Evolutionary conservation across 2,113 vertebrate genomes (phyloP), one percentile per base, ranked within the genome.

Genomic region (Excalfactoria chinensis): DNA sequence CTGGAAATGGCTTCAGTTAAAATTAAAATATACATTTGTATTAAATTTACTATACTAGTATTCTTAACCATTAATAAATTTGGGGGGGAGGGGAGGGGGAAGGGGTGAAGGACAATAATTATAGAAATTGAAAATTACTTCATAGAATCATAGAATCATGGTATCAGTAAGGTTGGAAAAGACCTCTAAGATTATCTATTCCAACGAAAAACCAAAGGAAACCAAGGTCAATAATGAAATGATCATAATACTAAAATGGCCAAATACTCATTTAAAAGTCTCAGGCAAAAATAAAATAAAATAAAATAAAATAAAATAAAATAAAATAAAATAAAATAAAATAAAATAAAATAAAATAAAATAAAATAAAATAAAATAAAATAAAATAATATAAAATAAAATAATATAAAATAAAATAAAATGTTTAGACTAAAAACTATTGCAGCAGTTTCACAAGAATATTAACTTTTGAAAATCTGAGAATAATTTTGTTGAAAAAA

Each of bases 21-120:
- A 94, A 93, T 88, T 75, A 95, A 77, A 74, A 13, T 9, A n/a
- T 19, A 32, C 10, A 5, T 49, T 92, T 90, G 80, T 75, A 84
- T 84, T 49, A 88, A 28, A 37, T 82, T 95, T 96, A 19, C 51
- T 86, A 60, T 84, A 59, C 9, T 90, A 72, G 69, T 96, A 84
- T 90, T 96, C 28, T 91, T 93, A 66, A 91, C 59, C 10, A 51
- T 77, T 89, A 95, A 90, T 69, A 95, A 86, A 86, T 75, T 91
- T 62, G 53, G 22, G 40, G 92, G 48, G 25, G 25, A 13, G 23
- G 1, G 3, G 19, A 10, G 46, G 10, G 2, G 20, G 20, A 70
- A 60, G n/a, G 59, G 48, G 30, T 55, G 18, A 80, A 84, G 35
- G n/a, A 69, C n/a, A 32, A 35, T 55, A 90, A 67, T 37, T 96